These are phyloP conservation scores for Gnathonemus longibarbis DNA, from an alignment of 2,113 vertebrate genomes.

Conservation along the genomic window DNA sequence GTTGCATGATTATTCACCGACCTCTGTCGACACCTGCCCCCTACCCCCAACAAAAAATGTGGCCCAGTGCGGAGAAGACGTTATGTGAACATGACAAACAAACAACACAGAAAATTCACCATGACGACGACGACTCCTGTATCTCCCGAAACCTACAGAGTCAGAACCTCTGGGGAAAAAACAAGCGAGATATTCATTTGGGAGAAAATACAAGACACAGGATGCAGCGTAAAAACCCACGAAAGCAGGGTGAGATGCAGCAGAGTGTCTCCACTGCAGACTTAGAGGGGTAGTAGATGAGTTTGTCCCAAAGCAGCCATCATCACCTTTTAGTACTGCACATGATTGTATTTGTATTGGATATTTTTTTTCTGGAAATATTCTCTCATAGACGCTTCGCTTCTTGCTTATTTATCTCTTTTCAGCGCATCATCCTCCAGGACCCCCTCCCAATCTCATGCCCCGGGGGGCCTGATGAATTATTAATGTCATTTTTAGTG, in stretches of 20 bases:
- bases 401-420: slow-evolving; percentile 8
- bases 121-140: too few species aligned
- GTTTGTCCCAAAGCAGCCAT: not conserved
- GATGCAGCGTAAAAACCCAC: not conserved
- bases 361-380: not conserved
- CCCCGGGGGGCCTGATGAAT: slow-evolving; percentile 50
- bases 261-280: not conserved
- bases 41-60: not conserved
- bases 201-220: not conserved
- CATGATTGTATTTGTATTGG: not conserved
- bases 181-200: not conserved
- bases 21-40: not conserved
- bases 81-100: not conserved
- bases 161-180: slow-evolving; percentile 8
- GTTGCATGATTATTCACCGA: not conserved
- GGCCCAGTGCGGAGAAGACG: not conserved
- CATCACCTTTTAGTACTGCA: not conserved
- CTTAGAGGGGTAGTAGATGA: not conserved
- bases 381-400: not conserved
- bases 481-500: slow-evolving; percentile 57
- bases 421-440: slow-evolving; percentile 32
- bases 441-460: not conserved
- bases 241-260: not conserved
- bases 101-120: not conserved
- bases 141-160: not conserved